A percentile compares a stretch with the other conserved stretches of the same genome.
phyloP scores from a whole-genome alignment of 2,888 invertebrate genomes.

The Lamellibrachia columna region DNA sequence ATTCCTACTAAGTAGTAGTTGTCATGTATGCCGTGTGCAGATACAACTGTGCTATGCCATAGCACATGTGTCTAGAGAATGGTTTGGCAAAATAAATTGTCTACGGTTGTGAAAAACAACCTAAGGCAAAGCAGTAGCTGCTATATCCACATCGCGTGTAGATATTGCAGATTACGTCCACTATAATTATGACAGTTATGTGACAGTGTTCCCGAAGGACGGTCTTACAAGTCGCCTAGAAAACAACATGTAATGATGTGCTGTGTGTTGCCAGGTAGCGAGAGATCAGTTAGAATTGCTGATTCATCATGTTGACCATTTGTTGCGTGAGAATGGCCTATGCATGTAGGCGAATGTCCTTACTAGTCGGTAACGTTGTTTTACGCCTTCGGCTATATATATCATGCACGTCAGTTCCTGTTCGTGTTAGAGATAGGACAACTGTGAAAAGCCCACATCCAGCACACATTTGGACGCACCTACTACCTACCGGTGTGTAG shows the following conservation, averaged over 20 bases:
- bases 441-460: background rate
- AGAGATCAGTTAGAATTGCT: background rate
- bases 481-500: background rate
- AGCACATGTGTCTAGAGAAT: background rate
- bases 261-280: background rate
- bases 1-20: background rate
- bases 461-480: background rate
- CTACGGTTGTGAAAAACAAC: background rate
- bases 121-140: background rate
- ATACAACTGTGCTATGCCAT: background rate
- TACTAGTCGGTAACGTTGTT: background rate
- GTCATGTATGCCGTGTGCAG: background rate
- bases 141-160: background rate
- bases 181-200: background rate
- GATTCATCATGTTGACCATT: background rate
- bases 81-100: background rate
- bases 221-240: background rate
- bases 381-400: background rate
- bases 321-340: background rate
- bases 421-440: background rate
- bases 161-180: background rate
- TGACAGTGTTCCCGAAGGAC: background rate
- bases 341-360: background rate
- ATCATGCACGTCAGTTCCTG: background rate
- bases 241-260: background rate